Evolutionary conservation across 2,888 invertebrate genomes (phyloP).

Genomic region (Thereva nobilitata): DNA sequence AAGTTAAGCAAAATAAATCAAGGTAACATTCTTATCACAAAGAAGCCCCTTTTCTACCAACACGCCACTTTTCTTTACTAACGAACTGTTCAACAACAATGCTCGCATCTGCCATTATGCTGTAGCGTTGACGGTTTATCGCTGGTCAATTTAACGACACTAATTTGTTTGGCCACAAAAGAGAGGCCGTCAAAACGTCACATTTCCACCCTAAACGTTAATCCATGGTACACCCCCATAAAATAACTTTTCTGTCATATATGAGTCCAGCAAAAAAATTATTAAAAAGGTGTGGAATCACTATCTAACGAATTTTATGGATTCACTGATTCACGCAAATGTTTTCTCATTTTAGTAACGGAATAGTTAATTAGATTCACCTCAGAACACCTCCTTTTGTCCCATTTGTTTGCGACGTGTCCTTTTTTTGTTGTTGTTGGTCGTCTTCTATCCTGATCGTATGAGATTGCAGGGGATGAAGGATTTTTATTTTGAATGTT

Average conservation of each 20-base stretch:
- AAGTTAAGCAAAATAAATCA: too few species aligned
- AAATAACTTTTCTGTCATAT: background rate
- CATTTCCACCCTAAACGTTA: background rate
- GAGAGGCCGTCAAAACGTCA: slow-evolving; percentile 21
- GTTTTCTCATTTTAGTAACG: slow-evolving; percentile 12
- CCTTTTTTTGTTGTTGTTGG: background rate
- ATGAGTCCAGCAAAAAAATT: slow-evolving; percentile 14
- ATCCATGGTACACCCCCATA: background rate
- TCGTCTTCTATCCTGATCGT: slow-evolving; percentile 12
- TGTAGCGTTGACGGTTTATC: slow-evolving; percentile 24
- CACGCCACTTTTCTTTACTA: too few species aligned
- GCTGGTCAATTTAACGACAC: slow-evolving; percentile 34
- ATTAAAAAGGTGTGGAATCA: slow-evolving; percentile 34
- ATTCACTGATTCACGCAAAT: slow-evolving; percentile 35
- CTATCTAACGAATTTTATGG: slow-evolving; percentile 35
- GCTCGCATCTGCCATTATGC: too few species aligned
- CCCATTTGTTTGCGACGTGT: slow-evolving; percentile 14
- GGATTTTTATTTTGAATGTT: background rate
- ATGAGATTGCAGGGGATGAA: slow-evolving; percentile 14
- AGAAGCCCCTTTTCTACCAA: too few species aligned
- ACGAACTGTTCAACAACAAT: too few species aligned
- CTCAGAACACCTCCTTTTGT: background rate
- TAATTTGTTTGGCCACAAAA: slow-evolving; percentile 21
- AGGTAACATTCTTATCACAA: too few species aligned
- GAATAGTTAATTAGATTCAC: slow-evolving; percentile 27